Percentiles rank a stretch among this genome's conserved stretches.
phyloP scores from a whole-genome alignment of 2,113 vertebrate genomes.

The Perccottus glenii region DNA sequence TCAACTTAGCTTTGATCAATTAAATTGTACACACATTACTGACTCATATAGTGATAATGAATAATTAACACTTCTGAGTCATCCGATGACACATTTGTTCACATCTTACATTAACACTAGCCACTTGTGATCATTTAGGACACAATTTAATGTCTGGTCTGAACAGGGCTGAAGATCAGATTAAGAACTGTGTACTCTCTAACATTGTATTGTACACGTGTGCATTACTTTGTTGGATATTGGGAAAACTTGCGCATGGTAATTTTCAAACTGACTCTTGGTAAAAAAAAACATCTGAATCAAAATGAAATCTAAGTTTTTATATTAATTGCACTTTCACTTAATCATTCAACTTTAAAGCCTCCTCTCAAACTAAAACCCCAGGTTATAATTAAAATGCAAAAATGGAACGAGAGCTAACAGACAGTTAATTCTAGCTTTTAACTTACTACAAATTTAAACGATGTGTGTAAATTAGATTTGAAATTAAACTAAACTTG shows the following conservation, averaged over 20 bases:
- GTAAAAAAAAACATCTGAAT: neutral
- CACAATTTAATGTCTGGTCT: neutral
- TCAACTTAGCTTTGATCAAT: too few relatives aligned
- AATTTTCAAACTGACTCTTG: neutral
- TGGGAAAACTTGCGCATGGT: neutral
- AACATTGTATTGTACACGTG: neutral
- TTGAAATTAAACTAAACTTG: neutral
- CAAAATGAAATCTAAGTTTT: conserved; percentile 8
- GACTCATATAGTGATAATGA: too few relatives aligned
- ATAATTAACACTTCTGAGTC: too few relatives aligned
- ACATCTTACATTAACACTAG: too few relatives aligned
- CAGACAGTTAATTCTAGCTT: conserved; percentile 9
- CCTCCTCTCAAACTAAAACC: neutral
- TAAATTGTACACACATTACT: too few relatives aligned
- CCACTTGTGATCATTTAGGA: neutral
- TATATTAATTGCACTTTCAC: conserved; percentile 8
- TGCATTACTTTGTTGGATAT: neutral
- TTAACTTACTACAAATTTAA: conserved; percentile 1
- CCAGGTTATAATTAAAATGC: conserved; percentile 10
- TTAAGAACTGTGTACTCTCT: neutral
- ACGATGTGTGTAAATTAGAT: conserved; percentile 5
- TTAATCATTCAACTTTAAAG: conserved; percentile 13
- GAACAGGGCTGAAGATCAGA: neutral
- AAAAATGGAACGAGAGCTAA: conserved; percentile 3
- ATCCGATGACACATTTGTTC: too few relatives aligned